These are phyloP conservation scores for Apeira syringaria DNA, from an alignment of 2,888 invertebrate species.

Conservation along the genomic window DNA sequence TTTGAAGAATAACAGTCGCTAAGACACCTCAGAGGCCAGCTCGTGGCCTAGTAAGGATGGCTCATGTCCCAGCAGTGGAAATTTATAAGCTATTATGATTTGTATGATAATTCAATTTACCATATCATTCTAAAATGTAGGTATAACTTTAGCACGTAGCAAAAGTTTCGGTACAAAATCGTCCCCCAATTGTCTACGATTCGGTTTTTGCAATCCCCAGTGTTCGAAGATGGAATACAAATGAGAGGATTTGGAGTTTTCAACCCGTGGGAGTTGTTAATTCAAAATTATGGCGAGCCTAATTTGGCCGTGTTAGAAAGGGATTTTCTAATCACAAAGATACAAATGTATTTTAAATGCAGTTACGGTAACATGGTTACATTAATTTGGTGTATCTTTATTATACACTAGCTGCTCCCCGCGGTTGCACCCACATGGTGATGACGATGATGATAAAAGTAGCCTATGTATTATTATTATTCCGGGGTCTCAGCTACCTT, in stretches of 20 bases:
- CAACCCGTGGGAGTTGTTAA: conserved; percentile 18
- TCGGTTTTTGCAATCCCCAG: conserved; percentile 20
- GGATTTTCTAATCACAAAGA: conserved; percentile 19
- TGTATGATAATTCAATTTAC: no score
- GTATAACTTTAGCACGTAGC: conserved; percentile 9
- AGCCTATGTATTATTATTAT: no score
- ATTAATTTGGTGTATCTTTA: background rate
- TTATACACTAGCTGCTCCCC: no score
- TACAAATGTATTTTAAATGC: conserved; percentile 10
- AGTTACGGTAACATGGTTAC: background rate
- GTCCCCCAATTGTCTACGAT: conserved; percentile 18
- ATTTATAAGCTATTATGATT: no score
- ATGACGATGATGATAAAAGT: no score
- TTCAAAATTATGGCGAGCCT: conserved; percentile 23
- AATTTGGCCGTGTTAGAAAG: conserved; percentile 13
- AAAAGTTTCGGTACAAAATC: conserved; percentile 15
- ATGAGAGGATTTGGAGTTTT: conserved; percentile 17
- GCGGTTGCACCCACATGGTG: no score
- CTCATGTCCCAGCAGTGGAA: no score
- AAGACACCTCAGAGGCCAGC: no score
- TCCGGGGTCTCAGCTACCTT: no score
- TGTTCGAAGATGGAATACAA: conserved; percentile 22
- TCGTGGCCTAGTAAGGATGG: no score
- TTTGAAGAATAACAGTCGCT: no score
- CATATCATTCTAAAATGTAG: background rate